phyloP scores from a whole-genome alignment of 2,888 invertebrate genomes.

The Teleogryllus oceanicus region DNA sequence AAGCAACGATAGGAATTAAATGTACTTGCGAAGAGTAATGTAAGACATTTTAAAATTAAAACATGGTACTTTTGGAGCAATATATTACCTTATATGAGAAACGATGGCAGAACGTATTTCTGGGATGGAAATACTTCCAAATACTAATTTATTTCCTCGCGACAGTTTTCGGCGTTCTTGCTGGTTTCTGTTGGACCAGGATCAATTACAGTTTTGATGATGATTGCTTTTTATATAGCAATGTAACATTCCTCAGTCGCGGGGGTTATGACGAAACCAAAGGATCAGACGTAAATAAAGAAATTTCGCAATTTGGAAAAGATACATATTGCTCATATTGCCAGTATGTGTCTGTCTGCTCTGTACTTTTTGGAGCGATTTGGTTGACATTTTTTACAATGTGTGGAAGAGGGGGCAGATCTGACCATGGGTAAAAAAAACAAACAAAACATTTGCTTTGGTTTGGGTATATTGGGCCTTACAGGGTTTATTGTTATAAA shows the following conservation, averaged over 20 bases:
- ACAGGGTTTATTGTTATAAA: background rate
- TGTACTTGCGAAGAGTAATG: too few species aligned
- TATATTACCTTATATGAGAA: slow-evolving; percentile 27
- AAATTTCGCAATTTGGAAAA: slow-evolving; percentile 30
- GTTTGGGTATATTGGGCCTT: background rate
- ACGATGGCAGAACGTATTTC: slow-evolving; percentile 22
- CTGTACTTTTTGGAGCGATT: slow-evolving; percentile 32
- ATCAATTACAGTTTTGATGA: slow-evolving; percentile 27
- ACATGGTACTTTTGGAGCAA: slow-evolving; percentile 30
- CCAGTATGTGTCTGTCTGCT: slow-evolving; percentile 29
- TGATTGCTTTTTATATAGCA: slow-evolving; percentile 31
- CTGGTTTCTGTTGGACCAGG: slow-evolving; percentile 25
- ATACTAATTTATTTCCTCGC: slow-evolving; percentile 25
- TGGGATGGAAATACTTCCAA: slow-evolving; percentile 27
- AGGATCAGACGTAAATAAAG: slow-evolving; percentile 5
- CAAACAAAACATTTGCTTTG: background rate
- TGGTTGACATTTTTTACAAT: slow-evolving; percentile 34
- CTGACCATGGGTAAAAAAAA: slow-evolving; percentile 31
- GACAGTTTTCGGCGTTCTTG: slow-evolving; percentile 25
- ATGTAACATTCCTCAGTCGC: slow-evolving; percentile 27
- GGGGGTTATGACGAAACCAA: background rate
- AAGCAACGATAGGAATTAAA: too few species aligned
- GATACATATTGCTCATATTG: slow-evolving; percentile 29
- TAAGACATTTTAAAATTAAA: background rate
- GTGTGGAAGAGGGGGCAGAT: slow-evolving; percentile 34